Evolutionary conservation across 2,797 vertebrate genomes (phyloP).

Genomic region (Coregonus sp.): DNA sequence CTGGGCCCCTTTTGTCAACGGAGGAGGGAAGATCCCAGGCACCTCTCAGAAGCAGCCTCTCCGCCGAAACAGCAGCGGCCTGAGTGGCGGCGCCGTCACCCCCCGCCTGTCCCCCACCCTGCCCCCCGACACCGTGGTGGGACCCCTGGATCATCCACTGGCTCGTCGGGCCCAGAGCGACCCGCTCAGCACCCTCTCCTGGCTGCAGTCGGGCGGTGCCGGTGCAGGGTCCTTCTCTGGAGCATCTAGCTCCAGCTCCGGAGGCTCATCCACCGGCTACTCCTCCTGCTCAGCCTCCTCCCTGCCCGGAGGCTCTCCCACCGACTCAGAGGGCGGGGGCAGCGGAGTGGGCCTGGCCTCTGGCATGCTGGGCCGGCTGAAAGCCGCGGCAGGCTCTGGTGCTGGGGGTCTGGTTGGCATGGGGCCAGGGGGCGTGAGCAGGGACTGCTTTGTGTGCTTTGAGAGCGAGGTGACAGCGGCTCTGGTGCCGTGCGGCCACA

Average conservation of each 20-base stretch:
- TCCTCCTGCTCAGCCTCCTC: slow-evolving; percentile 87
- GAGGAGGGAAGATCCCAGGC: slow-evolving; percentile 58
- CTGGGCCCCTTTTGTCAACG: slow-evolving; percentile 89
- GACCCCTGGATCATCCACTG: slow-evolving; percentile 82
- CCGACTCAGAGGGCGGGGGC: slow-evolving; percentile 83
- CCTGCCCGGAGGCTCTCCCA: slow-evolving; percentile 84
- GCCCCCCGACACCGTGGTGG: slow-evolving; percentile 71
- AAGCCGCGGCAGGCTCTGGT: slow-evolving; percentile 55
- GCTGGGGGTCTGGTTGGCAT: slow-evolving; percentile 60
- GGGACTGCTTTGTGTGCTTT: slow-evolving; percentile 93
- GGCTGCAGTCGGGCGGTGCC: slow-evolving; percentile 81
- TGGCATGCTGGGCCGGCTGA: slow-evolving; percentile 75
- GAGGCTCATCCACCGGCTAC: slow-evolving; percentile 83
- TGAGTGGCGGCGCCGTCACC: slow-evolving; percentile 79
- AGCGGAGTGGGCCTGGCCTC: slow-evolving; percentile 73
- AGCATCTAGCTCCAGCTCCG: slow-evolving; percentile 78
- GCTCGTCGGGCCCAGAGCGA: slow-evolving; percentile 88
- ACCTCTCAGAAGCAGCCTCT: slow-evolving; percentile 62
- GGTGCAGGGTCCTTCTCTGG: slow-evolving; percentile 83
- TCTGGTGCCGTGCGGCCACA: slow-evolving; percentile 94
- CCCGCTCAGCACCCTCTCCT: slow-evolving; percentile 84
- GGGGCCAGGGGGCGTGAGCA: slow-evolving; percentile 63
- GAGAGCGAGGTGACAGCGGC: slow-evolving; percentile 95
- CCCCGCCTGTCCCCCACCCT: slow-evolving; percentile 90
- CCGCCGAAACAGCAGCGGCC: slow-evolving; percentile 80